A percentile compares a stretch with the other conserved stretches of the same genome.
phyloP scores from a whole-genome alignment of 2,113 vertebrate genomes.

The Brachirus orientalis region DNA sequence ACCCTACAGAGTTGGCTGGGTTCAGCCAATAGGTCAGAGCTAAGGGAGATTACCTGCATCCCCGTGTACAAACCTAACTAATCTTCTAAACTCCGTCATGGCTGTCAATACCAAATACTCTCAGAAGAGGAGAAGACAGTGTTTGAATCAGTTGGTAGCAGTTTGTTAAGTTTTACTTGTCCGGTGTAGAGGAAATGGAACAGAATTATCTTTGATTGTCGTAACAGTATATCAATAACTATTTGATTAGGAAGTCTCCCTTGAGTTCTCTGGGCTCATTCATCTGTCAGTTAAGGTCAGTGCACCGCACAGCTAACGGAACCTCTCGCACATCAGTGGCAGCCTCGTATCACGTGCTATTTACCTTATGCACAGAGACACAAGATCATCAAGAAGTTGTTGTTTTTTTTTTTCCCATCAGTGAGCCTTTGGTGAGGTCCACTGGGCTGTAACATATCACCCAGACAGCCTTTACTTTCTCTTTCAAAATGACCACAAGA shows the following conservation, averaged over 20 bases:
- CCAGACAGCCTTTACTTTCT: conserved; percentile 34
- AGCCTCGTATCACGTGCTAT: conserved; percentile 18
- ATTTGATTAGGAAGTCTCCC: conserved; percentile 13
- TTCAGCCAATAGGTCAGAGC: conserved; percentile 65
- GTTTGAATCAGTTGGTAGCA: conserved; percentile 13
- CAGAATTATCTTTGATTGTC: conserved; percentile 1
- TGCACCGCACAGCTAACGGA: background rate
- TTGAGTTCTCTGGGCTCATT: conserved; percentile 29
- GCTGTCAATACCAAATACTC: conserved; percentile 48
- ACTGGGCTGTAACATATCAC: conserved; percentile 45
- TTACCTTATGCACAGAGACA: conserved; percentile 12
- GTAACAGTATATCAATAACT: conserved; percentile 1
- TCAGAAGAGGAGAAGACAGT: background rate
- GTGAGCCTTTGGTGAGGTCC: conserved; percentile 40
- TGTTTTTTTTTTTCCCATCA: conserved; percentile 61
- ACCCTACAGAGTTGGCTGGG: conserved; percentile 42
- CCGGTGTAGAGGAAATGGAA: background rate
- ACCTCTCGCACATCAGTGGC: conserved; percentile 2
- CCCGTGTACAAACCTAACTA: conserved; percentile 57
- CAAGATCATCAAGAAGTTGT: conserved; percentile 23
- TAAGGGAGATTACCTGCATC: conserved; percentile 71
- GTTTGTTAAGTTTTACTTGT: conserved; percentile 14
- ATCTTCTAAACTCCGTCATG: conserved; percentile 63
- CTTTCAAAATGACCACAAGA: conserved; percentile 57
- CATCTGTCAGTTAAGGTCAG: conserved; percentile 39